Base-by-base conservation (phyloP, 2,888 invertebrate genomes). In the Priocnemis perturbator region DNA sequence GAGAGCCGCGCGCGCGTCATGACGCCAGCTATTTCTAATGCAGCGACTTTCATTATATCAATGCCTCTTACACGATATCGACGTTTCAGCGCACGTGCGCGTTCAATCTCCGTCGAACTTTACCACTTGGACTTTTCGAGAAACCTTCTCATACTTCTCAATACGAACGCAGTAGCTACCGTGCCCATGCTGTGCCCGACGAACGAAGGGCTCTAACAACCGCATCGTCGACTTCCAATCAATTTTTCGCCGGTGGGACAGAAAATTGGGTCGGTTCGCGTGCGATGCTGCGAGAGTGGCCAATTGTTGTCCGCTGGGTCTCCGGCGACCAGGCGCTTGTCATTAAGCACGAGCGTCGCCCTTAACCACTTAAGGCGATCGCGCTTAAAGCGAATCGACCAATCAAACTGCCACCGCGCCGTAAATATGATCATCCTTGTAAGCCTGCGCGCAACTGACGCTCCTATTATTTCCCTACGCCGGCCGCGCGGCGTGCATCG, bases 281-380 rank as follows among this genome's bases (percentile, higher is more conserved):
- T n/a, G n/a, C n/a, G n/a, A n/a, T n/a, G n/a, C n/a, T n/a, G n/a
- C 26, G 26, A 2, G 26, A 26, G 26, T 5, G 26, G 5, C 26
- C 63, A 71, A 47, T 37, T 47, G 7, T 50, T 19, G 3, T 26
- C 73, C 70, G 71, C 66, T 62, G 75, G 75, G 68, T 76, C 72
- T 68, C 76, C 74, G 65, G 68, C 58, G 37, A 67, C 64, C 71
- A 67, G 73, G 75, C 77, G 71, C 69, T 77, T 73, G 71, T 71
- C 73, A 70, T 76, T 77, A 77, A 73, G 67, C 73, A 63, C 71
- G 69, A 76, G 71, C 69, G 69, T 76, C 75, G 67, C 75, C 73
- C 73, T 76, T 71, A 75, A 52, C 73, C 77, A 77, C 76, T 77
- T 76, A 67, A 77, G 77, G 65, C 67, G 67, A 77, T 71, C 73